Conservation (phyloP, 2,888 invertebrate genomes). For the Unio pictorum region DNA sequence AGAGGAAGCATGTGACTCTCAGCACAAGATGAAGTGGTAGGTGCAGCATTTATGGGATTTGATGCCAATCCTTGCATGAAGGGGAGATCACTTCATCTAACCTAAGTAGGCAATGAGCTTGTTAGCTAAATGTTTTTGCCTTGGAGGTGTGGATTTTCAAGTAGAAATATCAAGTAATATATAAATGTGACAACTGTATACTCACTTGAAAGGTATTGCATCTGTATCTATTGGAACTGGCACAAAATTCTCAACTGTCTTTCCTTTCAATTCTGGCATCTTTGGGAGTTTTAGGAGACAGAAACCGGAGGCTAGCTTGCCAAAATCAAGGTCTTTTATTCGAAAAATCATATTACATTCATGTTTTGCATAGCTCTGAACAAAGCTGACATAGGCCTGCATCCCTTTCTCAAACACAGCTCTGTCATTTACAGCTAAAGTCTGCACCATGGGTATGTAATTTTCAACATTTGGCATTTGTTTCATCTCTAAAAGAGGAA, state of each 20-base stretch:
- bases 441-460: constrained; percentile 75
- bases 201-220: constrained; percentile 79
- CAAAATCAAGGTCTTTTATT: constrained; percentile 89
- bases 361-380: constrained; percentile 94
- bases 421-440: constrained; percentile 81
- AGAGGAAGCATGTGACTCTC: too few relatives aligned
- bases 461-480: constrained; percentile 44
- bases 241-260: constrained; percentile 75
- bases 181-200: neutral
- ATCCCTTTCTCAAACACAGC: constrained; percentile 88
- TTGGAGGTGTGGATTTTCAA: too few relatives aligned
- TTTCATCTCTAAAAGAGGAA: constrained; percentile 64
- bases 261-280: constrained; percentile 93
- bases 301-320: constrained; percentile 87
- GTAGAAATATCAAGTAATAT: too few relatives aligned
- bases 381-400: constrained; percentile 94
- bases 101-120: too few relatives aligned
- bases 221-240: constrained; percentile 81
- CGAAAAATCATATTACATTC: constrained; percentile 92
- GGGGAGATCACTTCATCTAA: too few relatives aligned
- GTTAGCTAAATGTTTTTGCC: too few relatives aligned
- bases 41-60: too few relatives aligned
- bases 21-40: too few relatives aligned
- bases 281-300: constrained; percentile 91
- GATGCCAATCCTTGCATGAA: too few relatives aligned